A percentile compares a stretch with the other conserved stretches of the same genome.
These are phyloP conservation scores for Pomatostomus ruficeps DNA, from an alignment of 2,113 vertebrate genomes.

Conservation along the genomic window DNA sequence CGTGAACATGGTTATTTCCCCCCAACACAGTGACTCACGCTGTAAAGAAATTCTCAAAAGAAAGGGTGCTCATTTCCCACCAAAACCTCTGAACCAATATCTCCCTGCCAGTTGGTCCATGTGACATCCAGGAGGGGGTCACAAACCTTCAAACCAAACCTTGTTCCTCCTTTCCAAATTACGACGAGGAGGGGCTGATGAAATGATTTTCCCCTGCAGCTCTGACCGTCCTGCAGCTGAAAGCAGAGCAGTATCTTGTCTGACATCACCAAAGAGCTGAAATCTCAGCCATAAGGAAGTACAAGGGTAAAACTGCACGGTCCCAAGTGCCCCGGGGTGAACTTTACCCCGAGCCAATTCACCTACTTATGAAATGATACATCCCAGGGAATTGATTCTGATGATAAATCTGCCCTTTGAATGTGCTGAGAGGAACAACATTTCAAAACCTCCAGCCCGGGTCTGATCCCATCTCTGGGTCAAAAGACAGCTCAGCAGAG, in stretches of 20 bases:
- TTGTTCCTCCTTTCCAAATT: not conserved
- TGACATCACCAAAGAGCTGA: not conserved
- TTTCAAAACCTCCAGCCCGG: not conserved
- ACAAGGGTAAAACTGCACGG: not conserved
- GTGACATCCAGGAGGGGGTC: not conserved
- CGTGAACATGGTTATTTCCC: not conserved
- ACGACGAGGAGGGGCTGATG: not conserved
- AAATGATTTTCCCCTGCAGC: not conserved
- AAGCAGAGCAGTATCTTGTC: not conserved
- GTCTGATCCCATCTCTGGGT: not conserved
- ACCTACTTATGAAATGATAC: slow-evolving; percentile 32
- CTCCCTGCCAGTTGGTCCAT: not conserved
- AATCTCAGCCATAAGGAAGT: not conserved
- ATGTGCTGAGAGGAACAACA: not conserved
- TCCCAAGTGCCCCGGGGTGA: not conserved
- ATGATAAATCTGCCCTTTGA: slow-evolving; percentile 33
- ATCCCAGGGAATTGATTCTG: not conserved
- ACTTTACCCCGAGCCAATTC: slow-evolving; percentile 34
- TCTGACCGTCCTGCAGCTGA: not conserved
- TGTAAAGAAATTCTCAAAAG: not conserved
- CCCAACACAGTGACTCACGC: not conserved
- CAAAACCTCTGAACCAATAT: not conserved
- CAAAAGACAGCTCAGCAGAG: not conserved
- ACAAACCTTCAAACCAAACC: not conserved
- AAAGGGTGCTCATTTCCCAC: not conserved